Conservation (phyloP, 2,888 invertebrate genomes). For the Epistrophella euchroma region DNA sequence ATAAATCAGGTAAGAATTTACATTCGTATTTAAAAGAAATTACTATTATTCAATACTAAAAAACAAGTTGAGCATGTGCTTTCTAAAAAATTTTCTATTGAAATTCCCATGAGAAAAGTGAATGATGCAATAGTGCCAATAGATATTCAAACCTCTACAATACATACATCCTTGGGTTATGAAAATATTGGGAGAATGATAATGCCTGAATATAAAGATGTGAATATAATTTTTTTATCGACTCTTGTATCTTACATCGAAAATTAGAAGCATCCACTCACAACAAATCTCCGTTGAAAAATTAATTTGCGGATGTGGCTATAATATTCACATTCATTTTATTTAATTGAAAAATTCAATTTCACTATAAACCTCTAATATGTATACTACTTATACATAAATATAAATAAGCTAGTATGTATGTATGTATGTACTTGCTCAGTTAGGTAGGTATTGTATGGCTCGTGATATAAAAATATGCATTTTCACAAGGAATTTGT, state of each 20-base stretch:
- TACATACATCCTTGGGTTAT: background rate
- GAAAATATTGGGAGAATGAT: background rate
- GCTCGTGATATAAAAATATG: background rate
- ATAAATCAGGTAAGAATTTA: constrained; percentile 59
- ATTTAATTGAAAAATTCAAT: background rate
- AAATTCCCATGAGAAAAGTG: background rate
- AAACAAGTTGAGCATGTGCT: constrained; percentile 2
- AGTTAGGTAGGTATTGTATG: background rate
- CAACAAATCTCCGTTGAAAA: background rate
- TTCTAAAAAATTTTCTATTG: background rate
- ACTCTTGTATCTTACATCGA: background rate
- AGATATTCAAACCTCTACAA: background rate
- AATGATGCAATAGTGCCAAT: constrained; percentile 28
- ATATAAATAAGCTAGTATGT: background rate
- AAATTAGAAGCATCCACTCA: no score
- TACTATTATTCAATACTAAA: background rate
- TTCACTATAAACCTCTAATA: background rate
- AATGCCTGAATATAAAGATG: background rate
- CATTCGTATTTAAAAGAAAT: constrained; percentile 40
- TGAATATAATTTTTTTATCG: background rate
- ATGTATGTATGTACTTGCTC: background rate
- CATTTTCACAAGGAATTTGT: background rate
- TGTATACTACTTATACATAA: background rate
- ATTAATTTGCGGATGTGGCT: constrained; percentile 3
- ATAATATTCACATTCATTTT: background rate